A percentile compares a stretch with the other conserved stretches of the same genome.
Conservation (phyloP, 2,797 vertebrate genomes). For the Ibycter americanus region DNA sequence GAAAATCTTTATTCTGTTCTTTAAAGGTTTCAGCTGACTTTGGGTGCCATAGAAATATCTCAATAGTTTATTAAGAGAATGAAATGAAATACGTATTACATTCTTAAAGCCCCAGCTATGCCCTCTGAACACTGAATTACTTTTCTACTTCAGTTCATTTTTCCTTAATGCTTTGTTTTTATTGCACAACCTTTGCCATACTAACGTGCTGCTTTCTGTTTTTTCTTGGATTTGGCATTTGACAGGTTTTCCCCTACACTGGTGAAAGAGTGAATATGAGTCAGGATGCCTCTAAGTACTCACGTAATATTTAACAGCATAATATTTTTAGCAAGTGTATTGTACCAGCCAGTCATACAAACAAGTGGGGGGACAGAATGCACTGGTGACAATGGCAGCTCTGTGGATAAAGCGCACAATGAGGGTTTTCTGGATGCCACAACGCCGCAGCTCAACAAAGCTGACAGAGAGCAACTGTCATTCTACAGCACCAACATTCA, state of each 20-base stretch:
- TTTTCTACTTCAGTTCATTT: background rate
- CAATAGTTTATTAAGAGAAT: background rate
- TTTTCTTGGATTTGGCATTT: background rate
- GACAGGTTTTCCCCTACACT: background rate
- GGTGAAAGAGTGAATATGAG: background rate
- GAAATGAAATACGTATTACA: background rate
- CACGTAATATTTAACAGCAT: conserved; percentile 51
- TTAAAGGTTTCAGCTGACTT: background rate
- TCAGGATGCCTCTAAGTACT: background rate
- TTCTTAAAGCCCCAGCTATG: background rate
- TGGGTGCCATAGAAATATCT: background rate
- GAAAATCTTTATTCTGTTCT: background rate
- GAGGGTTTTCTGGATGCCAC: conserved; percentile 38
- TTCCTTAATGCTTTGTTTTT: background rate
- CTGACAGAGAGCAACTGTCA: conserved; percentile 66
- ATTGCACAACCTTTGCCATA: background rate
- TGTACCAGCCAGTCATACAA: conserved; percentile 42
- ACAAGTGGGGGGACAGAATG: conserved; percentile 36
- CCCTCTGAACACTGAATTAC: background rate
- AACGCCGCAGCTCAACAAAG: conserved; percentile 44
- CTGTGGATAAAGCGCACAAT: conserved; percentile 53
- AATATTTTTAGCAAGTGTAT: conserved; percentile 36
- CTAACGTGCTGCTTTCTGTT: background rate
- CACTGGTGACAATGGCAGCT: conserved; percentile 47
- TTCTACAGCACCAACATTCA: conserved; percentile 66